Percentiles rank a stretch among this genome's conserved stretches.
Evolutionary conservation across 2,113 vertebrate genomes (phyloP).

Genomic region (Marcusenius ussheri): DNA sequence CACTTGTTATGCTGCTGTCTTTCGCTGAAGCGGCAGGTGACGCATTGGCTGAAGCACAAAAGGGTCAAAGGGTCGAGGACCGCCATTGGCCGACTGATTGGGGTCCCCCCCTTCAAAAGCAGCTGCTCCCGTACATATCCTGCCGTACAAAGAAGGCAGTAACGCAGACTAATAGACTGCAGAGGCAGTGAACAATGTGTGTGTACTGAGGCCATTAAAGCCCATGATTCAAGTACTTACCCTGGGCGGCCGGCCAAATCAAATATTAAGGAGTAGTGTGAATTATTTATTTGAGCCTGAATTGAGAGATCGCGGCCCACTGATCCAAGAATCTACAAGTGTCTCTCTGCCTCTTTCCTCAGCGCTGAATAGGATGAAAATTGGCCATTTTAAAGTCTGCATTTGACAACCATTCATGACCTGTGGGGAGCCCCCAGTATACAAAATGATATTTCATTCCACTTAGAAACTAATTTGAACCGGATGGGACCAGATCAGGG

Average conservation of each 20-base stretch:
- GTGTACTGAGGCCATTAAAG: neutral
- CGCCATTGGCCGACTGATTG: neutral
- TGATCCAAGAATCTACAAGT: neutral
- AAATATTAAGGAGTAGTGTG: neutral
- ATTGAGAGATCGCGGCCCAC: neutral
- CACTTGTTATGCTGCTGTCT: neutral
- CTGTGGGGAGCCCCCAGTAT: neutral
- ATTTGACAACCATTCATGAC: neutral
- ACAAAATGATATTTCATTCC: neutral
- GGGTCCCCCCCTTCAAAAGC: neutral
- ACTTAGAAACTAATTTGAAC: neutral
- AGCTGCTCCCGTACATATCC: neutral
- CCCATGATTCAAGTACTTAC: neutral
- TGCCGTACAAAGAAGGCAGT: neutral
- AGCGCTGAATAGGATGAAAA: neutral
- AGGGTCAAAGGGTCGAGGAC: neutral
- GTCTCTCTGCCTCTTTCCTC: neutral
- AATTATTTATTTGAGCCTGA: conserved; percentile 3
- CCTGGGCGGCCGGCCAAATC: neutral
- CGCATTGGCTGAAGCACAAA: neutral
- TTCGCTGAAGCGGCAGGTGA: neutral
- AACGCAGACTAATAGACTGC: neutral
- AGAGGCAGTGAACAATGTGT: neutral
- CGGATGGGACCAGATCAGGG: neutral
- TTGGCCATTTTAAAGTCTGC: neutral